phyloP scores from a whole-genome alignment of 2,888 invertebrate genomes.

The Eristalinus aeneus region DNA sequence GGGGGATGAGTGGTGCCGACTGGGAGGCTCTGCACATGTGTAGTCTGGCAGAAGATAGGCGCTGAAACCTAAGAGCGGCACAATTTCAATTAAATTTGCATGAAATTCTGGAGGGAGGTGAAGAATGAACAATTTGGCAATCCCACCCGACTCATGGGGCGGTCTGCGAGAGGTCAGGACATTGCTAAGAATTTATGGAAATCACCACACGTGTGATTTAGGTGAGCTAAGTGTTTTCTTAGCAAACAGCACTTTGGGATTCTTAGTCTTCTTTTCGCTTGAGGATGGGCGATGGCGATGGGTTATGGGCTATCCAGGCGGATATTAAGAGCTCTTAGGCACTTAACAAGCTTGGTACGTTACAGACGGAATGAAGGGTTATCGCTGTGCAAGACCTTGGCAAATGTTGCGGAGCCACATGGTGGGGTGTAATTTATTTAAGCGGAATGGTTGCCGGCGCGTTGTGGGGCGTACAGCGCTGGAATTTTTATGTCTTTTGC shows the following conservation, averaged over 20 bases:
- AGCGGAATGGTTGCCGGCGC: background rate
- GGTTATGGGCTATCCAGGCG: no score
- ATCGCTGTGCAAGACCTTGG: conserved; percentile 5
- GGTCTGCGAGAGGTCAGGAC: conserved; percentile 23
- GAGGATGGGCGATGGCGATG: background rate
- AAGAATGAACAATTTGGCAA: conserved; percentile 44
- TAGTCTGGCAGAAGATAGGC: conserved; percentile 46
- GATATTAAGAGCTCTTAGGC: conserved; percentile 38
- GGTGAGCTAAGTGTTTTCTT: conserved; percentile 67
- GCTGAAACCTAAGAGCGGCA: conserved; percentile 42
- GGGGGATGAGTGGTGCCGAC: no score
- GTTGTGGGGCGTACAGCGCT: background rate
- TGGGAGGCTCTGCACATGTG: conserved; percentile 47
- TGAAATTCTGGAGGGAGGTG: conserved; percentile 41
- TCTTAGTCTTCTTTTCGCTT: conserved; percentile 1
- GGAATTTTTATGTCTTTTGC: conserved; percentile 27
- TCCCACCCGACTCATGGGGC: background rate
- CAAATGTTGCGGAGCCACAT: conserved; percentile 8
- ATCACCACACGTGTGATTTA: conserved; percentile 68
- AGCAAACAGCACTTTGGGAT: conserved; percentile 48
- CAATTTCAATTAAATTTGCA: conserved; percentile 73
- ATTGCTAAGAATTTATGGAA: conserved; percentile 62
- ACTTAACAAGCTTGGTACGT: conserved; percentile 44
- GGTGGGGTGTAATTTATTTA: conserved; percentile 8
- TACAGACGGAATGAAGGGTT: conserved; percentile 37